phyloP scores from a whole-genome alignment of 2,113 vertebrate genomes.

The Myiopsitta monachus region DNA sequence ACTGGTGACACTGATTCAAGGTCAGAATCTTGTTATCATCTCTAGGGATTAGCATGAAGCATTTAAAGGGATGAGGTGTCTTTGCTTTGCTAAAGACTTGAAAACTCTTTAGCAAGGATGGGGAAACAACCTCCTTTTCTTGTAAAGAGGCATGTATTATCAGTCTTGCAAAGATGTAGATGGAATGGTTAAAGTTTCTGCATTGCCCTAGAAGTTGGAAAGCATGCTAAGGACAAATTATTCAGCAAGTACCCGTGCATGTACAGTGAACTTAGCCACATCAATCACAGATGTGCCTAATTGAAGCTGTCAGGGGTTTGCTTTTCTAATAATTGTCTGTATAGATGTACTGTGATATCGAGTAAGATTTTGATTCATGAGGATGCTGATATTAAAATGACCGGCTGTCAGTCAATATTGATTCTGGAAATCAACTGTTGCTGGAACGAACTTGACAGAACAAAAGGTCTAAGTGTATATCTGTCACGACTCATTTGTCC shows the following conservation, averaged over 20 bases:
- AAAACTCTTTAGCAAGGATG: neutral
- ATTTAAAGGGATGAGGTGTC: neutral
- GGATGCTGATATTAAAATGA: neutral
- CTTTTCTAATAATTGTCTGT: neutral
- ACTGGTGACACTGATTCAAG: neutral
- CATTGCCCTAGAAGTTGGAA: neutral
- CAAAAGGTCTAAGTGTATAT: neutral
- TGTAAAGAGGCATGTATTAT: neutral
- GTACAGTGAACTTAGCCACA: neutral
- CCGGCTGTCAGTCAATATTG: neutral
- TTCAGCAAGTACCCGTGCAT: neutral
- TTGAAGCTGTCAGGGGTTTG: neutral
- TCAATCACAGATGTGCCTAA: neutral
- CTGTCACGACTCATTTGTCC: neutral
- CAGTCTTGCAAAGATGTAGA: neutral
- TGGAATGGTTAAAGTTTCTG: neutral
- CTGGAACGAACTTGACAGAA: neutral
- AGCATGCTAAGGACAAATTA: neutral
- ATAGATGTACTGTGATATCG: neutral
- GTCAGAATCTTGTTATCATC: neutral
- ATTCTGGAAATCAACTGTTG: constrained; percentile 18
- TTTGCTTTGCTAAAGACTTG: neutral
- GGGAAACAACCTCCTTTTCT: neutral
- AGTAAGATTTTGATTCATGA: neutral
- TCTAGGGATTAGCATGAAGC: neutral